phyloP scores from a whole-genome alignment of 2,888 invertebrate species.

The Cataglyphis livida region DNA sequence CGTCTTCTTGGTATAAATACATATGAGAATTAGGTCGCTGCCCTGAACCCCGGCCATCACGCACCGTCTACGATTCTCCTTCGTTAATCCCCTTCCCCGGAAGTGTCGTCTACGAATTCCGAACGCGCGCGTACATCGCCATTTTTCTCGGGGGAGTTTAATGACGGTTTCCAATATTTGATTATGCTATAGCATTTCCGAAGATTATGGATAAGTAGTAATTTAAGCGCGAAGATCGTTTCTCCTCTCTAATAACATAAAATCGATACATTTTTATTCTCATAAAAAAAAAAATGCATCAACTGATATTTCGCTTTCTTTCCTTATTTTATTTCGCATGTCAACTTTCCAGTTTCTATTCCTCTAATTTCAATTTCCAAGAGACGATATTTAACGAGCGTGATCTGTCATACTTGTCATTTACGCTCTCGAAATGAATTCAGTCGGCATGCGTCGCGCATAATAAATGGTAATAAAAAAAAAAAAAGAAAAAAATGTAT shows the following conservation, averaged over 20 bases:
- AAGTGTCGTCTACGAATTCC: constrained; percentile 73
- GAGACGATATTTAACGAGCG: background rate
- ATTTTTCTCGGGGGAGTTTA: background rate
- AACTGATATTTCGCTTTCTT: background rate
- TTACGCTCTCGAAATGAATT: background rate
- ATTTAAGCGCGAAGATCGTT: background rate
- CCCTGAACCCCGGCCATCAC: constrained; percentile 73
- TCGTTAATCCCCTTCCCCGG: constrained; percentile 60
- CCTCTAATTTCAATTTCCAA: background rate
- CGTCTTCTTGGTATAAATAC: constrained; percentile 81
- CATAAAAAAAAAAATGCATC: background rate
- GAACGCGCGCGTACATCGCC: constrained; percentile 7
- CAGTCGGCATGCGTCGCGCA: background rate
- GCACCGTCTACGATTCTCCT: constrained; percentile 69
- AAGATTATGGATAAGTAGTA: background rate
- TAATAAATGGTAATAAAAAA: background rate
- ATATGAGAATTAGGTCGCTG: constrained; percentile 81
- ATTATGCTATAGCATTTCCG: background rate
- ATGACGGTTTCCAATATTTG: background rate
- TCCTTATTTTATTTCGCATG: background rate
- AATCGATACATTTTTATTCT: background rate
- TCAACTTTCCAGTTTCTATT: background rate
- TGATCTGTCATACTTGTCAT: background rate
- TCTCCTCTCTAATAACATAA: background rate
- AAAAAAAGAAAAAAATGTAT: background rate